Conservation (phyloP, 2,888 invertebrate genomes). For the Ganaspis brasiliensis region DNA sequence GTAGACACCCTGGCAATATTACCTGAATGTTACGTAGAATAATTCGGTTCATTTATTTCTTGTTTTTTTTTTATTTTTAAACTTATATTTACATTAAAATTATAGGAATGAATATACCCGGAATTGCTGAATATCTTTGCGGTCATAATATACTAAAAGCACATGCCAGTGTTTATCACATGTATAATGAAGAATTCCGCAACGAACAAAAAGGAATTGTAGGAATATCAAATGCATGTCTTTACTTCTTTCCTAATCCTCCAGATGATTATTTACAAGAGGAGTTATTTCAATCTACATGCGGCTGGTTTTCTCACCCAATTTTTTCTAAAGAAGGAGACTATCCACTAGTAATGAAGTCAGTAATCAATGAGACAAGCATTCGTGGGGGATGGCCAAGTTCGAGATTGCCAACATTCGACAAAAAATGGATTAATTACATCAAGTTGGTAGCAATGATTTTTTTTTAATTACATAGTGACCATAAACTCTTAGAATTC, state of each 20-base stretch:
- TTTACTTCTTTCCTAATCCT: constrained; percentile 59
- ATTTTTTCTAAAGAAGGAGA: too few relatives aligned
- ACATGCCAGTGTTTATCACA: too few relatives aligned
- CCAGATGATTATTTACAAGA: constrained; percentile 55
- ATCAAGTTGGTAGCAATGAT: constrained; percentile 77
- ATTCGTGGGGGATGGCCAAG: constrained; percentile 76
- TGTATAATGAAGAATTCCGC: constrained; percentile 83
- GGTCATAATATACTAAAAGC: too few relatives aligned
- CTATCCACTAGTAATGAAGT: constrained; percentile 81
- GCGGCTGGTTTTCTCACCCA: constrained; percentile 81
- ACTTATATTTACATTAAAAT: too few relatives aligned
- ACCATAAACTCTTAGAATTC: background rate
- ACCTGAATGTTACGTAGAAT: too few relatives aligned
- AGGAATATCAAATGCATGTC: constrained; percentile 57
- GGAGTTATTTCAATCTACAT: constrained; percentile 76
- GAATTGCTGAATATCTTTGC: constrained; percentile 55
- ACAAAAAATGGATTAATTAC: constrained; percentile 83
- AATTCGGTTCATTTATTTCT: too few relatives aligned
- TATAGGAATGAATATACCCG: constrained; percentile 49
- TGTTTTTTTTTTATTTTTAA: too few relatives aligned
- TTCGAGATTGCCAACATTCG: too few relatives aligned
- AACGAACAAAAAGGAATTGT: constrained; percentile 82
- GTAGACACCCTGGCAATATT: too few relatives aligned
- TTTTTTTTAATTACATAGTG: too few relatives aligned
- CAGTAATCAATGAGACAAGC: constrained; percentile 79